Percentiles rank a stretch among this genome's conserved stretches.
Evolutionary conservation across 2,113 vertebrate genomes (phyloP).

Genomic region (Hipposideros armiger): DNA sequence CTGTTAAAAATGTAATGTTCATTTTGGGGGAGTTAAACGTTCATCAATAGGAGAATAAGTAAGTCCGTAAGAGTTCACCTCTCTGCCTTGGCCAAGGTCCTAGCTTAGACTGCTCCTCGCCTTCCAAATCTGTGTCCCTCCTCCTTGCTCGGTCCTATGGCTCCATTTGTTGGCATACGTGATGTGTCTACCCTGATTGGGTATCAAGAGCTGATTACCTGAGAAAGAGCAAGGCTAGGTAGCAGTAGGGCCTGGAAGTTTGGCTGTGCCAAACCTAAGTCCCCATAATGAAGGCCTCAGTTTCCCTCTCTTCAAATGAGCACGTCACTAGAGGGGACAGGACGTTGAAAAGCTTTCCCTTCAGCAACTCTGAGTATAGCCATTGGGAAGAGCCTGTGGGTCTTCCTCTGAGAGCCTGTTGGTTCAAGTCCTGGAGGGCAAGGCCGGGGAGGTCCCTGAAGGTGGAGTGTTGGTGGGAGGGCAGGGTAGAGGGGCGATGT

Average conservation of each 20-base stretch:
- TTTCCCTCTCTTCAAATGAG: not conserved
- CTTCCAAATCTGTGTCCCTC: not conserved
- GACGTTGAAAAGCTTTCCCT: accelerated
- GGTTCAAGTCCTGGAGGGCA: accelerated
- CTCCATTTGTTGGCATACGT: accelerated
- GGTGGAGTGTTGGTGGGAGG: not conserved
- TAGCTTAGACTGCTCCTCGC: accelerated
- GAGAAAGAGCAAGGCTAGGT: not conserved
- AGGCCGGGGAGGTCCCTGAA: not conserved
- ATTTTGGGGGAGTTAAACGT: slow-evolving; percentile 5
- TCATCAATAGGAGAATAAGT: not conserved
- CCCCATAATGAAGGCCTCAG: accelerated
- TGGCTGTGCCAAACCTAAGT: not conserved
- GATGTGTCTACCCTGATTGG: not conserved
- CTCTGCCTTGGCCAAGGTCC: not conserved
- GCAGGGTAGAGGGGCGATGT: not conserved
- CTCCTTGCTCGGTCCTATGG: not conserved
- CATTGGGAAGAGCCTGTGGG: not conserved
- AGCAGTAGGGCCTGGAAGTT: not conserved
- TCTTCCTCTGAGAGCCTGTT: not conserved
- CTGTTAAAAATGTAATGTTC: slow-evolving; percentile 36
- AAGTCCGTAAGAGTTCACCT: not conserved
- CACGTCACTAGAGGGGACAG: not conserved
- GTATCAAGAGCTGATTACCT: not conserved
- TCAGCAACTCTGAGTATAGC: not conserved